Percentiles rank a stretch among this genome's conserved stretches.
Evolutionary conservation across 2,797 vertebrate species (phyloP).

Genomic region (Oreochromis grahami): DNA sequence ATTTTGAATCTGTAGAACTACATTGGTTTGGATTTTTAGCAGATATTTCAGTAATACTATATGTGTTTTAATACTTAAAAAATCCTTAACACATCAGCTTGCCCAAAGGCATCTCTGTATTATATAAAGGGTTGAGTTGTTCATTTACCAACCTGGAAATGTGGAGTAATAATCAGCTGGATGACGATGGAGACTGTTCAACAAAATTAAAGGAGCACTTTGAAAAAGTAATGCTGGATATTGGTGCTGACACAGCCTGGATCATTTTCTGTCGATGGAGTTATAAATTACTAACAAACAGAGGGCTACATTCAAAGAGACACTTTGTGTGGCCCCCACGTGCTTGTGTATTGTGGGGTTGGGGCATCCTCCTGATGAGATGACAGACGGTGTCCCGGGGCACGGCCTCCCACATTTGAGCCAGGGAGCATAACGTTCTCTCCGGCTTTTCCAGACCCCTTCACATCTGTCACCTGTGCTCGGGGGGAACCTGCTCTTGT

Average conservation of each 20-base stretch:
- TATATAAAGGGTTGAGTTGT: background rate
- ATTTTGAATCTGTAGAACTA: background rate
- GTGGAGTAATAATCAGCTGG: background rate
- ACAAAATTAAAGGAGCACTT: background rate
- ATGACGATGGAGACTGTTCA: background rate
- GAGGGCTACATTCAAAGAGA: background rate
- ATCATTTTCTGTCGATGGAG: background rate
- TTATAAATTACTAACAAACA: background rate
- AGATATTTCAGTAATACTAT: background rate
- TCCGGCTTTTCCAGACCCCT: background rate
- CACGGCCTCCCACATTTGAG: background rate
- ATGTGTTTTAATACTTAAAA: fast-evolving
- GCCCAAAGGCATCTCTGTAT: background rate
- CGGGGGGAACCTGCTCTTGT: background rate
- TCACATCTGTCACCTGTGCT: background rate
- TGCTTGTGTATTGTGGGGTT: background rate
- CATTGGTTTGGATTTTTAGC: background rate
- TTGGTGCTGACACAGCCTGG: background rate
- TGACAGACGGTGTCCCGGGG: background rate
- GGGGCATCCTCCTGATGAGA: background rate
- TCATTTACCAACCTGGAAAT: background rate
- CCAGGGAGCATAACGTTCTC: fast-evolving
- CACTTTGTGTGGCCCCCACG: background rate
- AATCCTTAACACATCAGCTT: background rate
- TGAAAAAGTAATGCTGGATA: background rate